These are phyloP conservation scores for Vireo griseus DNA, from an alignment of 2,797 vertebrate genomes.

Conservation along the genomic window DNA sequence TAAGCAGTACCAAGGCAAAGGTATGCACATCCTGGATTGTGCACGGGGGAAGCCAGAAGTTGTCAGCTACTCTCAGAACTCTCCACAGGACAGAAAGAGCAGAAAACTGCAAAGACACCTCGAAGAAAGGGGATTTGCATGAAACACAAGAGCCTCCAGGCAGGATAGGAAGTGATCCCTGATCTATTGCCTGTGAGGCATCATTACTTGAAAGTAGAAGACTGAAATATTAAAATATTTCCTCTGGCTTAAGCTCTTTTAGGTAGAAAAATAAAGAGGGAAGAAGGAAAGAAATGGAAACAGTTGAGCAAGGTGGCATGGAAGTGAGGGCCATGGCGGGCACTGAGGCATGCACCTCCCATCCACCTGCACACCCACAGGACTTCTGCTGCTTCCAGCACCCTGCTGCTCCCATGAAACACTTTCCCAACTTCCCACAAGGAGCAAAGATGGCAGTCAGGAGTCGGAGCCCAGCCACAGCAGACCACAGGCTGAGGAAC, in stretches of 20 bases:
- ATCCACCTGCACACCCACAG: rapidly evolving
- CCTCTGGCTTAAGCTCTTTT: not conserved
- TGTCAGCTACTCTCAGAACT: not conserved
- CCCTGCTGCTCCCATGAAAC: rapidly evolving
- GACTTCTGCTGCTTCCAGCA: not conserved
- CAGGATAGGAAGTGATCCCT: not conserved
- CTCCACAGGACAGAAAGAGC: not conserved
- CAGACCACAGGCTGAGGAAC: not conserved
- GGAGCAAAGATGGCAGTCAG: rapidly evolving
- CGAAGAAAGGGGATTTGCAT: not conserved
- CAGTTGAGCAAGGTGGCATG: rapidly evolving
- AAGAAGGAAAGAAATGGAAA: not conserved
- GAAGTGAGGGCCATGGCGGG: not conserved
- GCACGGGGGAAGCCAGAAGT: not conserved
- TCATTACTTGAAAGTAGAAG: not conserved
- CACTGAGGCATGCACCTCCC: not conserved
- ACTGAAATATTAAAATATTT: not conserved
- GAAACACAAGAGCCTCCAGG: not conserved
- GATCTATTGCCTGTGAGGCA: not conserved
- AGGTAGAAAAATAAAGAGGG: not conserved
- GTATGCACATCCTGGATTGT: rapidly evolving
- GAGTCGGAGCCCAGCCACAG: not conserved
- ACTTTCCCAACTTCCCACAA: not conserved
- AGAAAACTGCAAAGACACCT: not conserved
- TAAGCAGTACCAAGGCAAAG: not conserved